Conservation (phyloP, 23 tunicate species). For the Styela clava region DNA sequence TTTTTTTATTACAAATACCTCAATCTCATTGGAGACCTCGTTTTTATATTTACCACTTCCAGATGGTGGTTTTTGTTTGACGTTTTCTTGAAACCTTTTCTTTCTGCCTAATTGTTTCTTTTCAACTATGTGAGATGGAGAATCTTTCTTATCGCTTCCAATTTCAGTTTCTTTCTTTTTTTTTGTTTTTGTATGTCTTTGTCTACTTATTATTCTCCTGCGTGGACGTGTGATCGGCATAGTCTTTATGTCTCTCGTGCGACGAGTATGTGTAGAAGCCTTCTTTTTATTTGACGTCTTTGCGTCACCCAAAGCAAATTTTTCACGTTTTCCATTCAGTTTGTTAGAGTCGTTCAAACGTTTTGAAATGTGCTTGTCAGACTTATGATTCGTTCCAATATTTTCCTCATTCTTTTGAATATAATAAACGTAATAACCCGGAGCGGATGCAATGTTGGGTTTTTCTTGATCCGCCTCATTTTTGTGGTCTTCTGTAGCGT, state of each 20-base stretch:
- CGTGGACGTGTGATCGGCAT: not conserved
- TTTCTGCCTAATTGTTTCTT: not conserved
- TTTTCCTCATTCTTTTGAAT: not conserved
- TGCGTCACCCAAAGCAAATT: no score
- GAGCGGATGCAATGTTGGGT: not conserved
- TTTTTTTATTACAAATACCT: not conserved
- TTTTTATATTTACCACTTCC: not conserved
- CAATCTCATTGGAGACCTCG: not conserved
- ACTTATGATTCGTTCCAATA: not conserved
- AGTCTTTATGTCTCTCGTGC: not conserved
- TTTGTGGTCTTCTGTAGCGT: not conserved
- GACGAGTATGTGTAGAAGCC: not conserved
- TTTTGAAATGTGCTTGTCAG: not conserved
- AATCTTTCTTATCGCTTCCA: not conserved
- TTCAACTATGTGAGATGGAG: not conserved
- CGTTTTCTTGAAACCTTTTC: not conserved
- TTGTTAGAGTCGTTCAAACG: not conserved
- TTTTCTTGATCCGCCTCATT: not conserved
- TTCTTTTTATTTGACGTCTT: not conserved
- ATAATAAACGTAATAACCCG: slow-evolving; percentile 15
- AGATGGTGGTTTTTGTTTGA: not conserved
- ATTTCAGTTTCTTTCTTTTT: not conserved
- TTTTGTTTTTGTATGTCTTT: not conserved
- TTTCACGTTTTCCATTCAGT: not conserved
- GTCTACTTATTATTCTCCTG: not conserved